Percentiles rank a stretch among this genome's conserved stretches.
Conservation (phyloP, 2,888 invertebrate species). For the Chesias legatella region DNA sequence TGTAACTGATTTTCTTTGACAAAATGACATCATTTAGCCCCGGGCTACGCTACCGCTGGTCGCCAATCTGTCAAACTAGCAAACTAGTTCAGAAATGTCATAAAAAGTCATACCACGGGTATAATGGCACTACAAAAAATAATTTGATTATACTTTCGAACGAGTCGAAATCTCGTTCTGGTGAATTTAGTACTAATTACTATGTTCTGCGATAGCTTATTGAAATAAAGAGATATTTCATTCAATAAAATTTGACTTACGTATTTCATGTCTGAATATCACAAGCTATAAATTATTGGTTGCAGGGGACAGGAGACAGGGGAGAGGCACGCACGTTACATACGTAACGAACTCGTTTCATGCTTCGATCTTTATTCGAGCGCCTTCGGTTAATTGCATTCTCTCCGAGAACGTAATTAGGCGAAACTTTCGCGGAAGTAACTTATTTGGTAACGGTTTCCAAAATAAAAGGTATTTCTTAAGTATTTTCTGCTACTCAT, state of each 20-base stretch:
- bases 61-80: slow-evolving; percentile 45
- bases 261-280: too few species aligned
- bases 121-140: slow-evolving; percentile 5
- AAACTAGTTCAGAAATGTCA: slow-evolving; percentile 34
- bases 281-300: too few species aligned
- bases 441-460: slow-evolving; percentile 2
- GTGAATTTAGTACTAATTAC: slow-evolving; percentile 1
- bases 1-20: background rate
- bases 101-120: slow-evolving; percentile 22
- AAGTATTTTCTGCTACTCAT: too few species aligned
- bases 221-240: too few species aligned
- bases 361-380: too few species aligned
- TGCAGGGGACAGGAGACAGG: too few species aligned
- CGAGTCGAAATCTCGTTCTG: slow-evolving; percentile 10
- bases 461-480: background rate
- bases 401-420: background rate
- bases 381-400: background rate
- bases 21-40: slow-evolving; percentile 31
- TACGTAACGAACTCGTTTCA: too few species aligned
- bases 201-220: background rate
- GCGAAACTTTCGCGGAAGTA: slow-evolving; percentile 4
- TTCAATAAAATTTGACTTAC: too few species aligned
- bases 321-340: too few species aligned
- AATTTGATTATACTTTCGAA: slow-evolving; percentile 9
- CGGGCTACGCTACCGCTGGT: slow-evolving; percentile 35